A percentile compares a stretch with the other conserved stretches of the same genome.
phyloP scores from a whole-genome alignment of 1,140 invertebrate species.

The Cotesia chilonis region DNA sequence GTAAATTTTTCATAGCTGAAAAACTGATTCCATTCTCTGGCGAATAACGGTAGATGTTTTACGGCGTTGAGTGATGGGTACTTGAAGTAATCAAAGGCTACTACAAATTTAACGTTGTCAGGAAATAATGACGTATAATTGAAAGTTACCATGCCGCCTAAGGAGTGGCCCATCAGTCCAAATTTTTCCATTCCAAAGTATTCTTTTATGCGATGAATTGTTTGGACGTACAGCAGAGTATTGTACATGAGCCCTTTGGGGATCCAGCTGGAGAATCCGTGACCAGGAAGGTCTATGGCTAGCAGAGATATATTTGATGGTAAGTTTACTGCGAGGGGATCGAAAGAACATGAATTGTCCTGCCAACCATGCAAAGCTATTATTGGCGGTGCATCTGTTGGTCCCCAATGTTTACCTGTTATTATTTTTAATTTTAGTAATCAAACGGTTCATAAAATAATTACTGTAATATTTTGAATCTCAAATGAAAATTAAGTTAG shows the following conservation, averaged over 20 bases:
- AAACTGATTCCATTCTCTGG: slow-evolving; percentile 61
- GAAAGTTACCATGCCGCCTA: slow-evolving; percentile 71
- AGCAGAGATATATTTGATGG: slow-evolving; percentile 69
- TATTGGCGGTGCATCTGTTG: slow-evolving; percentile 70
- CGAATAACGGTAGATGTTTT: slow-evolving; percentile 45
- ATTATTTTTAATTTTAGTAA: slow-evolving; percentile 1
- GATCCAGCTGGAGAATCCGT: slow-evolving; percentile 75
- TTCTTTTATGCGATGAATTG: slow-evolving; percentile 69
- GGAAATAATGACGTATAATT: slow-evolving; percentile 70
- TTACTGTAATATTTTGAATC: no score
- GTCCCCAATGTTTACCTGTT: slow-evolving; percentile 73
- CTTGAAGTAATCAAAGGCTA: slow-evolving; percentile 72
- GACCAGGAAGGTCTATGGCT: slow-evolving; percentile 77
- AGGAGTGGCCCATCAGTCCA: slow-evolving; percentile 74
- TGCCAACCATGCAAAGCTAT: slow-evolving; percentile 79
- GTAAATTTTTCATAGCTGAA: slow-evolving; percentile 60
- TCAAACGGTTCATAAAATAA: background rate
- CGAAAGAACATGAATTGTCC: slow-evolving; percentile 79
- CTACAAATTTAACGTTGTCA: slow-evolving; percentile 69
- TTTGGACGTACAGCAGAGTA: slow-evolving; percentile 66
- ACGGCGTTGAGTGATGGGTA: slow-evolving; percentile 57
- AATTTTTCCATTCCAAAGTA: slow-evolving; percentile 76
- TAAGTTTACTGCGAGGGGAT: slow-evolving; percentile 72
- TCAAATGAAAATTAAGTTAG: background rate
- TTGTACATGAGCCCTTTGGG: slow-evolving; percentile 72